Evolutionary conservation across 2,797 vertebrate species (phyloP), one percentile per base, ranked within the genome.

Genomic region (Acanthopagrus latus): DNA sequence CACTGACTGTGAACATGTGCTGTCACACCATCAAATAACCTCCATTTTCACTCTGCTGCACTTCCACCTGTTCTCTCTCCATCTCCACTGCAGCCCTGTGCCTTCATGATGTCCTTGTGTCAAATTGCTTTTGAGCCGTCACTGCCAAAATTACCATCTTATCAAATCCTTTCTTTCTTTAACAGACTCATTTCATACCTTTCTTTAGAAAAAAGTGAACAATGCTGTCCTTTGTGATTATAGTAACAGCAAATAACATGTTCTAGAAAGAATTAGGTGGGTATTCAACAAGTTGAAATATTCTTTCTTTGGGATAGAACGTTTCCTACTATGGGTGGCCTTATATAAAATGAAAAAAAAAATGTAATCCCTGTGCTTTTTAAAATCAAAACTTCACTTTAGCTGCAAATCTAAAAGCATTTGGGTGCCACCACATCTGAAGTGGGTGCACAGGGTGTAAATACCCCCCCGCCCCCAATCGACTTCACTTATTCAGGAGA

Each of bases 11-110:
- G 71, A 66, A 74, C 50, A 63, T 12, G 29, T 66, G 78, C 73
- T 51, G 66, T 71, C 80, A 84, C 69, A 69, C 68, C 27, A 21
- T 64, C 64, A 82, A 84, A 83, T 71, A 84, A 73, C 48, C 56
- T 82, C 48, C 20, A 23, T 64, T 73, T 63, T 66, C 59, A 64
- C 65, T 80, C 65, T 52, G 47, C n/a, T 69, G 41, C 76, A 38
- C 41, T 74, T 64, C 43, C 66, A 43, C 25, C 21, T 17, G 6
- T 79, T 72, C 78, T 71, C 16, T 33, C 25, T 16, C 18, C 21
- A 41, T 33, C 41, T 54, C 52, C 21, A 50, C 52, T 38, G 33
- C 64, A 66, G 44, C 46, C 1, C 13, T 10, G 17, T 47, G 44
- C 41, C 55, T 64, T 18, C 27, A 52, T 60, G 47, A 50, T 54